phyloP scores from a whole-genome alignment of 2,113 vertebrate genomes.

The Panthera uncia region DNA sequence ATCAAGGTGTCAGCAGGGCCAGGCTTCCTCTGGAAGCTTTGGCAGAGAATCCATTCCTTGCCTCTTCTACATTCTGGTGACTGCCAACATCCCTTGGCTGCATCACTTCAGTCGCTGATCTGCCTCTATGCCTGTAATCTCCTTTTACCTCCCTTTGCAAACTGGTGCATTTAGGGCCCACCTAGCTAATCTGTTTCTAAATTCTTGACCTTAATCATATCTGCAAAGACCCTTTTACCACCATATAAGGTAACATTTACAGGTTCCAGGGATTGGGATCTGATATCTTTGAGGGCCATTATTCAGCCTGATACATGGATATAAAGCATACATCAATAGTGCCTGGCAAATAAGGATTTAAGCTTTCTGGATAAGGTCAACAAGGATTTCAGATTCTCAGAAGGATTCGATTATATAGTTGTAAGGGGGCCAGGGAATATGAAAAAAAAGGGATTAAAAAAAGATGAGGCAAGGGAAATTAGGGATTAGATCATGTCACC shows the following conservation, averaged over 20 bases:
- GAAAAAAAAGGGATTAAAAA: neutral
- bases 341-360: neutral
- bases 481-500: neutral
- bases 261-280: neutral
- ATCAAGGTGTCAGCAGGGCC: neutral
- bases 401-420: neutral
- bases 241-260: neutral
- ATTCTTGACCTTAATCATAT: neutral
- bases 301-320: neutral
- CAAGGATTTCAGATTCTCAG: neutral
- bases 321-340: neutral
- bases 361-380: neutral
- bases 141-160: neutral
- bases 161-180: neutral
- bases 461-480: neutral
- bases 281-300: neutral
- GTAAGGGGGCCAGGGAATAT: neutral
- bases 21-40: neutral
- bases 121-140: neutral
- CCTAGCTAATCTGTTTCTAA: neutral
- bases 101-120: neutral
- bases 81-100: neutral
- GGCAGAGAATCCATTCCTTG: neutral
- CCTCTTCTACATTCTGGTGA: neutral
- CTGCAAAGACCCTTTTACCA: neutral